These are phyloP conservation scores for Aldabrachelys gigantea DNA, from an alignment of 2,113 vertebrate genomes.

Conservation along the genomic window DNA sequence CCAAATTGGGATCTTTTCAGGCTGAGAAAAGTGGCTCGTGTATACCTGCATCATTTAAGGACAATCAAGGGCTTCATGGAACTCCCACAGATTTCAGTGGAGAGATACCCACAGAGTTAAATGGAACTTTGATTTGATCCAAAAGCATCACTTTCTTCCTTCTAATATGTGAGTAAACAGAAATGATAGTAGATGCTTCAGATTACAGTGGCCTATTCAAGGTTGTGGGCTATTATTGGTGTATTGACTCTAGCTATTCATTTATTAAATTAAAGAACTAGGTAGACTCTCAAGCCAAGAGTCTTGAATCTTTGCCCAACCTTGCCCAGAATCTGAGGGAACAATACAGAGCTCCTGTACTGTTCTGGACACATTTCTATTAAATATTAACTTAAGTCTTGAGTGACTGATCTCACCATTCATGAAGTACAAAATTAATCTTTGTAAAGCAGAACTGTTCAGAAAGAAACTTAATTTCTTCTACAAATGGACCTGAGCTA, in stretches of 20 bases:
- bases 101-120: slow-evolving; percentile 15
- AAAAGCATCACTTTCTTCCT: slow-evolving; percentile 52
- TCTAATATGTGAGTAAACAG: slow-evolving; percentile 48
- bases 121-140: slow-evolving; percentile 33
- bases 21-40: not conserved
- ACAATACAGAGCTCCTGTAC: not conserved
- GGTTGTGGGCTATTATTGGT: slow-evolving; percentile 13
- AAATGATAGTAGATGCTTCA: slow-evolving; percentile 44
- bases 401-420: not conserved
- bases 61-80: not conserved
- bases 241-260: slow-evolving; percentile 43
- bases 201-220: slow-evolving; percentile 38
- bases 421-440: not conserved
- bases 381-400: slow-evolving; percentile 10
- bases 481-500: slow-evolving; percentile 5
- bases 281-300: not conserved
- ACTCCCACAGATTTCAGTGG: not conserved
- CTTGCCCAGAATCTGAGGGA: slow-evolving; percentile 18
- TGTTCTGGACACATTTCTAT: slow-evolving; percentile 18
- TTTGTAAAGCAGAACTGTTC: slow-evolving; percentile 1
- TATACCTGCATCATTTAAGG: not conserved
- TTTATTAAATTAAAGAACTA: not conserved
- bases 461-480: not conserved
- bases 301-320: not conserved
- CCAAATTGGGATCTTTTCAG: not conserved